Percentiles rank a stretch among this genome's conserved stretches.
phyloP scores from a whole-genome alignment of 1,140 invertebrate species.

The Agrypnia vestita region DNA sequence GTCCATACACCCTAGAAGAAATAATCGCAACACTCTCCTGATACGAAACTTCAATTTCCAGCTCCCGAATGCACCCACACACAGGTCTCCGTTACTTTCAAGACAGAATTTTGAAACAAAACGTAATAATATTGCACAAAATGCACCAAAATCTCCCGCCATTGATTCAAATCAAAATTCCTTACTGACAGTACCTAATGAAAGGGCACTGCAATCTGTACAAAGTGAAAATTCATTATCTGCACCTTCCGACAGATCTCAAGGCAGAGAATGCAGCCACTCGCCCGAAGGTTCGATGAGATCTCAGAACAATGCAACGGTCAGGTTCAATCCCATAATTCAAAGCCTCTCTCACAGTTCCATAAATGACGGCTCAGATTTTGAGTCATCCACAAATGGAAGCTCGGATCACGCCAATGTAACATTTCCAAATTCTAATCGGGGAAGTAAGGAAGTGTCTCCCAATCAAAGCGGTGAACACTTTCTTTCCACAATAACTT shows the following conservation, averaged over 20 bases:
- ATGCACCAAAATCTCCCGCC: slow-evolving; percentile 36
- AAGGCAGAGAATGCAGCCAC: background rate
- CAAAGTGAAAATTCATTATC: slow-evolving; percentile 24
- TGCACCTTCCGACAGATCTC: slow-evolving; percentile 26
- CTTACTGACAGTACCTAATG: slow-evolving; percentile 6
- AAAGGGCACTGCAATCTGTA: slow-evolving; percentile 15
- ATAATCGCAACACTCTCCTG: slow-evolving; percentile 80
- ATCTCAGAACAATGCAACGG: slow-evolving; percentile 71
- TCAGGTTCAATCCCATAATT: slow-evolving; percentile 76
- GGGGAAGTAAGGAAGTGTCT: slow-evolving; percentile 62
- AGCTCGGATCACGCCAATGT: slow-evolving; percentile 49
- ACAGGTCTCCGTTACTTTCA: slow-evolving; percentile 48
- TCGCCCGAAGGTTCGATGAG: slow-evolving; percentile 4
- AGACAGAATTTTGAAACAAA: slow-evolving; percentile 25
- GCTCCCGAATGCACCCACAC: slow-evolving; percentile 76
- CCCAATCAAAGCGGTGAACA: slow-evolving; percentile 61
- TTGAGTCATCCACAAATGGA: slow-evolving; percentile 51
- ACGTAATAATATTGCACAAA: slow-evolving; percentile 31
- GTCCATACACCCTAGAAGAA: slow-evolving; percentile 70
- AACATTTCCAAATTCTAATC: slow-evolving; percentile 56
- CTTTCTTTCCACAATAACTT: slow-evolving; percentile 63
- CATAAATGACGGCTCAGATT: slow-evolving; percentile 55
- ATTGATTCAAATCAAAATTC: slow-evolving; percentile 41
- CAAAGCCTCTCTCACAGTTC: slow-evolving; percentile 68
- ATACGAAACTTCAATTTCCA: slow-evolving; percentile 91